Evolutionary conservation across 2,797 vertebrate genomes (phyloP), one percentile per base, ranked within the genome.

Genomic region (Xiphophorus birchmanni): DNA sequence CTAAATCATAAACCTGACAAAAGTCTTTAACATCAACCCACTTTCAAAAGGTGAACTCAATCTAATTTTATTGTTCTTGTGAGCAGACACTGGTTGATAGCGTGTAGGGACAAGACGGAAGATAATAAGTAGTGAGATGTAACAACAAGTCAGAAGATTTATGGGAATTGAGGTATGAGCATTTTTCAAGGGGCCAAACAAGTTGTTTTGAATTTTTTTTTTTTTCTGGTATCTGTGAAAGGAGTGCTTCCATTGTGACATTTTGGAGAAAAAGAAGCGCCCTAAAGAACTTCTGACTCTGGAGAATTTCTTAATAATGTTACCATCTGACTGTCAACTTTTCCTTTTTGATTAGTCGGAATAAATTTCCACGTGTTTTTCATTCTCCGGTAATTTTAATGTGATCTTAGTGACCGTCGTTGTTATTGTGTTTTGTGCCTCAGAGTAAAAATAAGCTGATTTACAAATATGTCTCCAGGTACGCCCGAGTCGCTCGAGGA

Each of bases 401-500:
- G 5, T 71, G 23, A 44, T 13, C 67, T 7, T 44, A 44, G 44
- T 42, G 45, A 45, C 2, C 13, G 5, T 29, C 26, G 9, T 47
- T 15, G 1, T n/a, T 44, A 7, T 47, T 50, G 21, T 45, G 32
- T 18, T 42, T 72, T 23, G 35, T 52, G 44, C 26, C 50, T 63
- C 52, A 48, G 0, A 40, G 29, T 2, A 2, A 56, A 54, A 65
- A 67, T 35, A 4, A 45, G 50, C 5, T 2, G 11, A 29, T 50
- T 35, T 65, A 71, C 40, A 29, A 72, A 45, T 26, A 42, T 42
- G 3, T 74, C 12, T 76, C 7, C 86, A 99, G 98, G 97, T 91
- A 98, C 97, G 45, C 97, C 97, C 18, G 97, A 98, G 95, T 97
- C 97, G 40, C 94, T 99, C 91, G 97, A 97, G 89, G 97, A 98